Conservation (phyloP, 1,140 invertebrate species). For the Contarinia nasturtii region DNA sequence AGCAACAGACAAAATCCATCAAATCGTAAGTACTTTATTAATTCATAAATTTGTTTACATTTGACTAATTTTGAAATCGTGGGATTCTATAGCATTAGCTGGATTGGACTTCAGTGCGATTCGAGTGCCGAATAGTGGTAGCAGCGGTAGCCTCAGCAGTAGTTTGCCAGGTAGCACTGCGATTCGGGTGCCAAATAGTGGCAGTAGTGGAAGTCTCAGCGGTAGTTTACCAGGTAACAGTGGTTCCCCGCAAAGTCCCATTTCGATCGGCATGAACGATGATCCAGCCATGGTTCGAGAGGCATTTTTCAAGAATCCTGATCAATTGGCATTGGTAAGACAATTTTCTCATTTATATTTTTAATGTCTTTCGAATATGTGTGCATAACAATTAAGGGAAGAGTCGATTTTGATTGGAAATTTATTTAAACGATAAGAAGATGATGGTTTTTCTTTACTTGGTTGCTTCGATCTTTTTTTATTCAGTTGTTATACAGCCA, state of each 20-base stretch:
- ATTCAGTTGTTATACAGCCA: too few relatives aligned
- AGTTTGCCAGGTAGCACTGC: too few relatives aligned
- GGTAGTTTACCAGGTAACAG: background rate
- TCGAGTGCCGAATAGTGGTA: constrained; percentile 39
- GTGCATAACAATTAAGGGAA: too few relatives aligned
- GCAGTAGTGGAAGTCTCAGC: constrained; percentile 15
- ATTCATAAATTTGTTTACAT: background rate
- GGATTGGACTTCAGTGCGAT: constrained; percentile 69
- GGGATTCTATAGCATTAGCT: constrained; percentile 8
- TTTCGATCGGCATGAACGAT: constrained; percentile 38
- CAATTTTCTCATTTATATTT: too few relatives aligned
- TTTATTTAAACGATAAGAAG: too few relatives aligned
- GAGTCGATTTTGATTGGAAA: too few relatives aligned
- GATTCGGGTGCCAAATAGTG: constrained; percentile 67
- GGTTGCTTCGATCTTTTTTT: too few relatives aligned
- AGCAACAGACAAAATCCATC: background rate
- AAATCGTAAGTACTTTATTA: background rate
- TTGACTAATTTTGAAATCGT: too few relatives aligned
- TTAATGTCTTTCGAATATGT: too few relatives aligned
- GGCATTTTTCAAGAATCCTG: constrained; percentile 81
- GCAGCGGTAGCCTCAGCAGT: constrained; percentile 10
- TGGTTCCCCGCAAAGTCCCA: constrained; percentile 2
- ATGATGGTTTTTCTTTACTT: too few relatives aligned
- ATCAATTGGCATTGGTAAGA: constrained; percentile 56
- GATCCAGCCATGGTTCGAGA: constrained; percentile 77